Conservation (phyloP, 2,888 invertebrate genomes). For the Apoda limacodes region DNA sequence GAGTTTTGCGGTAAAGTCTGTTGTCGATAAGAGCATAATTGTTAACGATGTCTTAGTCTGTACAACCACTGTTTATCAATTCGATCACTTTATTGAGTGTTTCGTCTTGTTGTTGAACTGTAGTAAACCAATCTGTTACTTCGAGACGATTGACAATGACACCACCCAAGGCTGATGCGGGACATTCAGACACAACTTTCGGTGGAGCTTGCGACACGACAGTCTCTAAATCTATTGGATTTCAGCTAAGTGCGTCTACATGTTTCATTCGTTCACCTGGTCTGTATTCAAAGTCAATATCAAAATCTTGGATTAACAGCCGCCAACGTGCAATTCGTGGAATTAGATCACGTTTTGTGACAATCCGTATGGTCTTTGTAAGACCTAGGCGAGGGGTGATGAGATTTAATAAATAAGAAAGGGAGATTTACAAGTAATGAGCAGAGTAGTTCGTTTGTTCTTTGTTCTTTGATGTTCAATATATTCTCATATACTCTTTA, state of each 20-base stretch:
- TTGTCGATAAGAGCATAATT: slow-evolving; percentile 15
- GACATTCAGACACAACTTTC: too few species aligned
- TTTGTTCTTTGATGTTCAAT: too few species aligned
- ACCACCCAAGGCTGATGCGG: too few species aligned
- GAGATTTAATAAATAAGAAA: too few species aligned
- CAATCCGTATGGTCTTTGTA: too few species aligned
- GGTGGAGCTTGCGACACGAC: too few species aligned
- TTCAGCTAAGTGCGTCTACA: slow-evolving; percentile 30
- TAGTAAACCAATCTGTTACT: slow-evolving; percentile 22
- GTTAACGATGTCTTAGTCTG: slow-evolving; percentile 14
- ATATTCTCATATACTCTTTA: too few species aligned
- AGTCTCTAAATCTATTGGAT: slow-evolving; percentile 21
- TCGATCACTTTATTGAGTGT: slow-evolving; percentile 14
- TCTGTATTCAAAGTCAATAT: slow-evolving; percentile 27
- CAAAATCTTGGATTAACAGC: slow-evolving; percentile 27
- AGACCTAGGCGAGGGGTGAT: too few species aligned
- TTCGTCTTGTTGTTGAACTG: slow-evolving; percentile 18
- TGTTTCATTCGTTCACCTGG: slow-evolving; percentile 26
- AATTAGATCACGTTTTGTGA: slow-evolving; percentile 24
- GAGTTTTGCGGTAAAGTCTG: slow-evolving; percentile 19
- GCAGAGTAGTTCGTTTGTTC: too few species aligned
- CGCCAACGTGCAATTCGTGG: slow-evolving; percentile 30
- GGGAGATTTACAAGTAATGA: too few species aligned
- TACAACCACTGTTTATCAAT: slow-evolving; percentile 10
- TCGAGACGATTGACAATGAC: slow-evolving; percentile 16